Evolutionary conservation across 2,888 invertebrate genomes (phyloP), one percentile per base, ranked within the genome.

Genomic region (Eurytoma californica): DNA sequence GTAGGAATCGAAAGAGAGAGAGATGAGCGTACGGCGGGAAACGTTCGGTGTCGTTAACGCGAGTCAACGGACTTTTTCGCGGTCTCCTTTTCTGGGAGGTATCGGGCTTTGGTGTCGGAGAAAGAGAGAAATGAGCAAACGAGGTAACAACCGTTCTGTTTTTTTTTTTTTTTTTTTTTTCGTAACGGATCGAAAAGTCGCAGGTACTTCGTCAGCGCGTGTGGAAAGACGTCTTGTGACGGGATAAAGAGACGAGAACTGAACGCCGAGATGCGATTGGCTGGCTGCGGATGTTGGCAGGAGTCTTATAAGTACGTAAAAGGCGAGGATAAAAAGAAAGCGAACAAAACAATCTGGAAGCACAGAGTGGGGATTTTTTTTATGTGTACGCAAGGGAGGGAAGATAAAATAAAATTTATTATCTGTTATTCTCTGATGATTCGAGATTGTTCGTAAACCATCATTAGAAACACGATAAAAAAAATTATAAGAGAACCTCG

Each of bases 51-150:
- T 53, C 28, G 24, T 47, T 66, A n/a, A 20, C 13, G 16, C 53
- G 66, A 72, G 76, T 67, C 72, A 77, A 80, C 69, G 77, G 69
- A 77, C 68, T 83, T 83, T 83, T 82, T 82, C 60, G 72, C 79
- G 67, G 61, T 49, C 20, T 74, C 49, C 47, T 51, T 68, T 28
- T 61, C 47, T 68, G 60, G 12, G 24, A 47, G 53, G 53, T 5
- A n/a, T 55, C 16, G 5, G 9, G 16, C 39, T 63, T 20, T 49
- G 49, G 57, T 69, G 47, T 72, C 9, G 14, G 20, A 76, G 55
- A 63, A 65, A 9, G 9, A 39, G 24, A 60, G 57, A 76, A 66
- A 75, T 30, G 51, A 63, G 60, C 55, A 79, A 79, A 72, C 72
- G 80, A 76, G 80, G 76, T 80, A 77, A 73, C 65, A 39, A 20